Base-by-base conservation (phyloP, 2,797 vertebrate genomes). In the Gouania willdenowi region DNA sequence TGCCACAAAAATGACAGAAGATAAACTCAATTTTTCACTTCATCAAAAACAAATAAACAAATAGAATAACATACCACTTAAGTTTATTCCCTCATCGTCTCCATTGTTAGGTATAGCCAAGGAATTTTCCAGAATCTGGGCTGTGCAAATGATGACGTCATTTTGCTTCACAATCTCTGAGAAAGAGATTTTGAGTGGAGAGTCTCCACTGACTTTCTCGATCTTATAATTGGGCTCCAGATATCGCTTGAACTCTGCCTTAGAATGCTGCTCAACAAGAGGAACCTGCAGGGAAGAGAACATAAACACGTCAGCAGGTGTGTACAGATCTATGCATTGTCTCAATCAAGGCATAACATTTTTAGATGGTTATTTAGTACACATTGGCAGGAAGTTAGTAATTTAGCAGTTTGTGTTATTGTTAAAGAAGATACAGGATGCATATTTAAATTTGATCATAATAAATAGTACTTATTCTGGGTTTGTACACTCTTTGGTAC, bases 101-200 rank as follows among this genome's bases (percentile, higher is more conserved):
- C 88, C 90, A 4, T 57, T 53, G 14, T 81, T 74, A 11, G 79
- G 73, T 48, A 86, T 86, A 46, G 88, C 73, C 60, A 99, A 84
- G 34, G 84, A 91, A 77, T 98, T 99, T 79, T 98, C 94, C 50
- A 98, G 89, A 34, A 98, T 98, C 78, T 98, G 93, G 39, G 97
- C 96, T 8, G 97, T 98, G 73, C 94, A 92, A 63, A 99, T 92
- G 72, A 99, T 90, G 56, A 98, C 88, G 59, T 90, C 91, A 50
- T 90, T 79, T 9, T 77, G 77, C 71, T 62, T 84, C 27, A 95
- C 84, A 9, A 90, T 89, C 71, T 93, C 83, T 45, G 91, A 83
- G 74, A 98, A 98, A 32, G 94, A 92, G 82, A 97, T 95, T 85
- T 98, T 99, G 47, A 94, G 86, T 59, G 89, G 88, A 14, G 82